Base-by-base conservation (phyloP, 30 jellyfish, hydroid and myxozoan genomes). In the Aurelia sp. region DNA sequence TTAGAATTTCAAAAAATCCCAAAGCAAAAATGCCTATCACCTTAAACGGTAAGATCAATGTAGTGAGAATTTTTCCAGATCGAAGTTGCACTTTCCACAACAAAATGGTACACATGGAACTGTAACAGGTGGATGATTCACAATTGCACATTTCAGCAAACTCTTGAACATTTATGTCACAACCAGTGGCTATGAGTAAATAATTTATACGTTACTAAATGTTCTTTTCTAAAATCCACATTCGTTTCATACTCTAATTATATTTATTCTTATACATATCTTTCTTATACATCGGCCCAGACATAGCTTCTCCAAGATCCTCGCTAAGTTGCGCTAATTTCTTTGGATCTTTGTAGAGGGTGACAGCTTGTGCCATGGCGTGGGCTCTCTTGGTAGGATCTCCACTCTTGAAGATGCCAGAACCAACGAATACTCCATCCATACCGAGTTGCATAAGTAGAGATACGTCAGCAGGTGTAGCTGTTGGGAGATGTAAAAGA, bases 391-490 rank as follows among this genome's bases (percentile, higher is more conserved):
- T 93, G 19, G 88, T 55, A 13, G 98, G 98, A 57, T 88, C 70
- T 13, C 87, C 98, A 72, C 98, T 93, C 67, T 93, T 93, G 96
- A 93, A 93, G 15, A 93, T 93, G 47, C 98, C 98, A 4, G 98
- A 93, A n/a, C 98, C 98, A 68, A 93, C 98, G 64, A 93, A 93
- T 5, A 93, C 98, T 19, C 98, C 98, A 48, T 93, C 98, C 44
- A 93, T 97, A 19, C 98, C 98, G 5, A 93, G 91, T 59, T 93
- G 98, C 98, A 93, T 93, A 70, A 93, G 80, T 2, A 93, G 88
- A 1, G 97, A 81, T 7, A 93, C 98, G 63, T 93, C 98, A 2
- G 96, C 93, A 19, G 98, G 98, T 15, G 97, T 93, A 11, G 97
- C 97, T 93, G 72, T 21, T 67, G 78, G 10, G 33, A 53, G 17